Conservation (phyloP, 2,797 vertebrate genomes). For the Sebastes jordani region DNA sequence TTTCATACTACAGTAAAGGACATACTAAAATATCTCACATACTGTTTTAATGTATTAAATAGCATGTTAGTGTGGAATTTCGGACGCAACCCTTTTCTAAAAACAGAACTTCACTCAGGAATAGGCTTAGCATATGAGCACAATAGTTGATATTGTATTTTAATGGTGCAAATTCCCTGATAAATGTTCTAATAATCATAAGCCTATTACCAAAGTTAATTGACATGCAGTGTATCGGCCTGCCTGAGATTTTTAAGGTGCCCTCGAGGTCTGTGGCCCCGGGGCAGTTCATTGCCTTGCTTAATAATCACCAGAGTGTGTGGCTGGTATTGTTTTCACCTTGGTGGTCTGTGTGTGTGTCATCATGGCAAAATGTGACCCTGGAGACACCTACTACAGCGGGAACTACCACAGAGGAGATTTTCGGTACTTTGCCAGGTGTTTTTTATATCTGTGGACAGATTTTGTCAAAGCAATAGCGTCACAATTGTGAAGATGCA, state of each 20-base stretch:
- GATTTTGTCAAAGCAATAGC: neutral
- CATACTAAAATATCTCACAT: no score
- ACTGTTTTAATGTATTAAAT: no score
- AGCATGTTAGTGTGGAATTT: no score
- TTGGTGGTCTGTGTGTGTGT: neutral
- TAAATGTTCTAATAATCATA: neutral
- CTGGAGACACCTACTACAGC: neutral
- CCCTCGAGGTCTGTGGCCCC: neutral
- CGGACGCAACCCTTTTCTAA: no score
- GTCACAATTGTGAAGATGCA: neutral
- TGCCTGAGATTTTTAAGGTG: neutral
- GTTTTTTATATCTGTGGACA: neutral
- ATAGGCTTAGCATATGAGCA: neutral
- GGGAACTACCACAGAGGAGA: neutral
- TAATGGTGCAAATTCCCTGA: neutral
- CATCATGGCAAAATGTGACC: neutral
- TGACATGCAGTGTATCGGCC: neutral
- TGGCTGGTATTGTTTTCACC: neutral
- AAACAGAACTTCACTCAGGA: neutral
- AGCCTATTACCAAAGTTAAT: neutral
- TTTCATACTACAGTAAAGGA: no score
- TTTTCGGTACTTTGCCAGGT: neutral
- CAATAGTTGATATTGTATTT: neutral
- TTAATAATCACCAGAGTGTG: neutral
- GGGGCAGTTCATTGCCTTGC: neutral